Evolutionary conservation across 1,140 invertebrate genomes (phyloP).

Genomic region (Camponotus vicinus): DNA sequence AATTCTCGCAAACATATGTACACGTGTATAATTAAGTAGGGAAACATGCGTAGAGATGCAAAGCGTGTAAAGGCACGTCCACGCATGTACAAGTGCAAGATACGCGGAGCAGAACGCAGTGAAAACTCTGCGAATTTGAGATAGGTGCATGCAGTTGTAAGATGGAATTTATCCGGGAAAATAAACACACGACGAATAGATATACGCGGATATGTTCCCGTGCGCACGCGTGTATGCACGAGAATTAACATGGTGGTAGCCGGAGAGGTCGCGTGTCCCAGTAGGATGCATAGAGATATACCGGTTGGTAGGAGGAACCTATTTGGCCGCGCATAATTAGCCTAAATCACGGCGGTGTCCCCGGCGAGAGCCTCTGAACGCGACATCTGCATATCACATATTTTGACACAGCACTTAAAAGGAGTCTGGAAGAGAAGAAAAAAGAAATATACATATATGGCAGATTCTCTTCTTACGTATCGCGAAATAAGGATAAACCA

Average conservation of each 20-base stretch:
- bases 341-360: conserved; percentile 76
- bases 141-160: not conserved
- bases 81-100: not conserved
- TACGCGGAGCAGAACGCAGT: not conserved
- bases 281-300: conserved; percentile 66
- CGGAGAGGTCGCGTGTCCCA: not conserved
- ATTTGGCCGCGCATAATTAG: conserved; percentile 77
- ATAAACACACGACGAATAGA: conserved; percentile 1
- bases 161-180: not conserved
- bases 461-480: not conserved
- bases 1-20: not conserved
- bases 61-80: not conserved
- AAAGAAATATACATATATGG: not conserved
- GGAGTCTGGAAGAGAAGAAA: not conserved
- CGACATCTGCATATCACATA: conserved; percentile 80
- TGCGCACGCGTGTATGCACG: not conserved
- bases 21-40: not conserved
- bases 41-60: not conserved
- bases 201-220: not conserved
- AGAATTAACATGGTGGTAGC: conserved; percentile 19
- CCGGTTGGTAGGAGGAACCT: conserved; percentile 54
- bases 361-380: conserved; percentile 62
- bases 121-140: conserved; percentile 3
- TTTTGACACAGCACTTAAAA: conserved; percentile 65
- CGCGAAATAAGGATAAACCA: conserved; percentile 8